phyloP scores from a whole-genome alignment of 2,113 vertebrate species.

The Sinocyclocheilus grahami region DNA sequence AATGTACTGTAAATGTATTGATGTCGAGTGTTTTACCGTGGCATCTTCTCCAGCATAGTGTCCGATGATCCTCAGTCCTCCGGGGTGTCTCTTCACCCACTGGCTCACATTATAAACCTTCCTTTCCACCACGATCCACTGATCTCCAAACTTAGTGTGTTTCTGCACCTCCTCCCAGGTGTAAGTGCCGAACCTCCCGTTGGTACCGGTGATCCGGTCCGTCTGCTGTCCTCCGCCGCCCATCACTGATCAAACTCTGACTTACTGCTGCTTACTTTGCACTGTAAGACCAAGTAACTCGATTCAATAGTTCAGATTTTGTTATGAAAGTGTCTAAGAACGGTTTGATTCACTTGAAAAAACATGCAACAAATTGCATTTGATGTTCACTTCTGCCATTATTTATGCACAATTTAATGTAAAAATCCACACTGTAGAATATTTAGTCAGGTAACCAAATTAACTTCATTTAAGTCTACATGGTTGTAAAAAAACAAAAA shows the following conservation, averaged over 20 bases:
- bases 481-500: neutral
- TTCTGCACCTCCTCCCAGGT: slow-evolving; percentile 92
- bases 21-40: slow-evolving; percentile 75
- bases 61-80: slow-evolving; percentile 83
- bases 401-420: neutral
- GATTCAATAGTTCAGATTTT: neutral
- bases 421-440: neutral
- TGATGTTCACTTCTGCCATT: neutral
- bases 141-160: slow-evolving; percentile 83
- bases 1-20: neutral
- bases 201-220: slow-evolving; percentile 49
- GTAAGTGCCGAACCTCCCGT: slow-evolving; percentile 60
- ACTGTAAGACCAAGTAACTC: neutral
- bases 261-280: slow-evolving; percentile 14
- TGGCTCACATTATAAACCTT: slow-evolving; percentile 90
- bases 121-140: slow-evolving; percentile 92
- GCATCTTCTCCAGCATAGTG: slow-evolving; percentile 93
- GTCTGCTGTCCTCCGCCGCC: slow-evolving; percentile 59
- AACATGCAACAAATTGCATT: neutral
- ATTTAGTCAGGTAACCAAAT: neutral
- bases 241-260: slow-evolving; percentile 43
- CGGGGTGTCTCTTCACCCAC: slow-evolving; percentile 88
- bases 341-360: neutral
- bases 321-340: neutral
- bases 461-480: neutral